These are phyloP conservation scores for Dendrocopos noguchii DNA, from an alignment of 2,113 vertebrate species.

Conservation along the genomic window DNA sequence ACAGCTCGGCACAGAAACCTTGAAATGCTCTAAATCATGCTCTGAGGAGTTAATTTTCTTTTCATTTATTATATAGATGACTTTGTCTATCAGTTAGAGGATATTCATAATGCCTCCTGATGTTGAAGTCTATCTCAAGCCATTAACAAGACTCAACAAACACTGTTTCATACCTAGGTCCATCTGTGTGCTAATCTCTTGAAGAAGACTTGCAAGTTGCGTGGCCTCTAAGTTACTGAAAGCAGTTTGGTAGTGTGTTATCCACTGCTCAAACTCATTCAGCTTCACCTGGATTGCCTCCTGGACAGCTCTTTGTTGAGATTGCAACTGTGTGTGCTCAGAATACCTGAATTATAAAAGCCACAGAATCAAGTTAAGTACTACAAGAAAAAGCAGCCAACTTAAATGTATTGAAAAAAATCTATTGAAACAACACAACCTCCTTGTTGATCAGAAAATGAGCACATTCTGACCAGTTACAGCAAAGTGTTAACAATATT, in stretches of 20 bases:
- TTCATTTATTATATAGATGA: not conserved
- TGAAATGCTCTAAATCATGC: not conserved
- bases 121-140: not conserved
- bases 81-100: not conserved
- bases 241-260: slow-evolving; percentile 96
- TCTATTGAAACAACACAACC: not conserved
- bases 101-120: not conserved
- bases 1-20: not conserved
- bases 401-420: not conserved
- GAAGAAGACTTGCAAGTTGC: slow-evolving; percentile 93
- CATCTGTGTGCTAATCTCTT: slow-evolving; percentile 96
- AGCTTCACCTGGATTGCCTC: slow-evolving; percentile 96
- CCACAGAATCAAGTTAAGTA: not conserved
- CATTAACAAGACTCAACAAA: not conserved
- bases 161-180: slow-evolving; percentile 85
- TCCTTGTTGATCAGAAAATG: not conserved
- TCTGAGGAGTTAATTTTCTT: not conserved
- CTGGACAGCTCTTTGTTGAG: slow-evolving; percentile 91
- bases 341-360: slow-evolving; percentile 84
- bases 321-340: slow-evolving; percentile 95
- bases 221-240: slow-evolving; percentile 94
- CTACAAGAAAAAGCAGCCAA: not conserved
- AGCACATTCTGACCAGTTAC: not conserved
- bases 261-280: slow-evolving; percentile 95
- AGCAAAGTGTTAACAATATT: not conserved